Conservation (phyloP, 2,888 invertebrate genomes). For the Helicoverpa assulta region DNA sequence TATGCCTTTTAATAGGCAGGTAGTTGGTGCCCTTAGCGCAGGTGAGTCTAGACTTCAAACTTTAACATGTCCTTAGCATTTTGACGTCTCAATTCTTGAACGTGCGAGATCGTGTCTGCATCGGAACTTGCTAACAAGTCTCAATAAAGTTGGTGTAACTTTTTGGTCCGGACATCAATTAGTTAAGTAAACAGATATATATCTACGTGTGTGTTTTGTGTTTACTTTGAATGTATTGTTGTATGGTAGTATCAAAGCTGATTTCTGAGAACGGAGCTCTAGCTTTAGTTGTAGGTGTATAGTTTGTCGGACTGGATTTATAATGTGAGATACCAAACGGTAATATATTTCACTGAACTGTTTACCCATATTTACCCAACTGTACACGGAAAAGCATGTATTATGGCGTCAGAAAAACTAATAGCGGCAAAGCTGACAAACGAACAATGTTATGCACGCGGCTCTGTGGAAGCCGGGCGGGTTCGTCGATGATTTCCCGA, state of each 20-base stretch:
- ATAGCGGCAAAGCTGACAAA: conserved; percentile 18
- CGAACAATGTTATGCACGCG: conserved; percentile 48
- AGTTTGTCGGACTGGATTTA: no score
- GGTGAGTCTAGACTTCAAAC: conserved; percentile 4
- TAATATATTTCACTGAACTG: no score
- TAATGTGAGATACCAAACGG: no score
- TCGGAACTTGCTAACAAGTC: background rate
- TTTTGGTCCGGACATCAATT: no score
- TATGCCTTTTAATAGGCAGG: background rate
- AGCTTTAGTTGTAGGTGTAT: no score
- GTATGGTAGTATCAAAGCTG: no score
- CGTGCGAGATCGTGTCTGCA: background rate
- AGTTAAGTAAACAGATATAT: no score
- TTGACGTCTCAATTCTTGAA: background rate
- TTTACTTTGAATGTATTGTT: no score
- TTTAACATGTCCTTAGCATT: background rate
- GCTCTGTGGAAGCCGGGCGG: conserved; percentile 23
- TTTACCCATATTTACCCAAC: no score
- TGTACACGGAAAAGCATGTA: background rate
- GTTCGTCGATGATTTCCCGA: conserved; percentile 80
- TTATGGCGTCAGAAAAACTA: conserved; percentile 6
- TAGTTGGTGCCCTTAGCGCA: background rate
- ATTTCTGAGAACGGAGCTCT: no score
- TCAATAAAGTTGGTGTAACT: no score
- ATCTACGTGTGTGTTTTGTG: no score